Conservation (phyloP, 2,888 invertebrate genomes). For the Villa cingulata region DNA sequence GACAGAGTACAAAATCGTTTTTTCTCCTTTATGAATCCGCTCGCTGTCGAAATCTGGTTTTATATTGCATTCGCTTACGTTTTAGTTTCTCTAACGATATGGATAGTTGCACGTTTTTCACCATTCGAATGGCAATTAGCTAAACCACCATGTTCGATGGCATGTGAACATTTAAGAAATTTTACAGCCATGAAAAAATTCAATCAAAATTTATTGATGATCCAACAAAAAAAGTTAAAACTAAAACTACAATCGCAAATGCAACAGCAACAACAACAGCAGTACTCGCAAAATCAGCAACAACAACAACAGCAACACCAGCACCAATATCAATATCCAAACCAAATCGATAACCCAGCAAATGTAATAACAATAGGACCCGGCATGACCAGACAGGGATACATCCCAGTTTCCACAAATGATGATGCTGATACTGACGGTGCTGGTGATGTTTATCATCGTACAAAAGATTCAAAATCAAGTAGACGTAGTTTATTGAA, state of each 20-base stretch:
- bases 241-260: neutral
- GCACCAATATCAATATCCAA: too few relatives aligned
- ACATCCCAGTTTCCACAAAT: neutral
- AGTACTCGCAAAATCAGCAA: neutral
- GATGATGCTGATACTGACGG: neutral
- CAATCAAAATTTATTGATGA: neutral
- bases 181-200: neutral
- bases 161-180: neutral
- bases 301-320: neutral
- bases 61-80: conserved; percentile 66
- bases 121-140: conserved; percentile 68
- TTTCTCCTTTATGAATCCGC: conserved; percentile 75
- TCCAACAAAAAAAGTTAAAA: neutral
- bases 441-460: neutral
- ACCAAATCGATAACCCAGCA: neutral
- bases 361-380: neutral
- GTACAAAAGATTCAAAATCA: neutral
- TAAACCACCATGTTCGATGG: conserved; percentile 37
- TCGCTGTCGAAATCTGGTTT: conserved; percentile 75
- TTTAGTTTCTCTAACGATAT: conserved; percentile 64
- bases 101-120: conserved; percentile 72
- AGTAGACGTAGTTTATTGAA: neutral
- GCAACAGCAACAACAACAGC: neutral
- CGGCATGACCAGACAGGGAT: neutral
- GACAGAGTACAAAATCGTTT: conserved; percentile 53